phyloP scores from a whole-genome alignment of 2,113 vertebrate species.

The Martes martes region DNA sequence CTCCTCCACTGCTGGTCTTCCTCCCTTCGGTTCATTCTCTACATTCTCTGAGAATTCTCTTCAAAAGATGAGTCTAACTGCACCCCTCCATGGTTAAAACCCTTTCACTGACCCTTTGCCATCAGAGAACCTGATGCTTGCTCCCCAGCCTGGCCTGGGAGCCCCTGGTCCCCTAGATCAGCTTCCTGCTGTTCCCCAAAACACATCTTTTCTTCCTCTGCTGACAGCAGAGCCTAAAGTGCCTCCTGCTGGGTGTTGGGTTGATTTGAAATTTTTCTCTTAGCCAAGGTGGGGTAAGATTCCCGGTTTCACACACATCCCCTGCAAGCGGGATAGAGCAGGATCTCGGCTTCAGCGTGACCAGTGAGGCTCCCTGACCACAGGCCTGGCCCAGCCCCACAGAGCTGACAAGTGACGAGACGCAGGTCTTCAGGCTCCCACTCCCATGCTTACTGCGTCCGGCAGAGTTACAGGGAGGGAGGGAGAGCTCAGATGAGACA shows the following conservation, averaged over 20 bases:
- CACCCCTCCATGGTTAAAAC: neutral
- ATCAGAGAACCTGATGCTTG: too few relatives aligned
- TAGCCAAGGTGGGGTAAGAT: neutral
- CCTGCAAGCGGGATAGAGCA: neutral
- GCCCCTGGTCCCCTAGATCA: too few relatives aligned
- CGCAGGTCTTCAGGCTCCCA: neutral
- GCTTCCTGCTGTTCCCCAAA: neutral
- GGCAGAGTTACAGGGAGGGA: neutral
- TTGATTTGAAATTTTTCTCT: neutral
- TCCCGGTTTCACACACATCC: neutral
- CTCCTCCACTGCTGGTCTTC: neutral
- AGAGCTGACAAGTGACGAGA: neutral
- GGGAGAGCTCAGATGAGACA: neutral
- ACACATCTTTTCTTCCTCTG: neutral
- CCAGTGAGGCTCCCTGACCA: neutral
- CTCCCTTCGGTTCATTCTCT: neutral
- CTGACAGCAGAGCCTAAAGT: neutral
- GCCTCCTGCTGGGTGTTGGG: too few relatives aligned
- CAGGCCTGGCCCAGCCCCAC: neutral
- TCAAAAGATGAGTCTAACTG: neutral
- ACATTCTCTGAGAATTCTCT: neutral
- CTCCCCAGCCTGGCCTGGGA: rapidly evolving
- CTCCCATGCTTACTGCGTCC: neutral
- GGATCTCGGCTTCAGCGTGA: neutral
- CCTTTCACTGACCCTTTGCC: neutral